These are phyloP conservation scores for Onychomys leucogaster DNA, from an alignment of 2,797 vertebrate species.

Conservation along the genomic window DNA sequence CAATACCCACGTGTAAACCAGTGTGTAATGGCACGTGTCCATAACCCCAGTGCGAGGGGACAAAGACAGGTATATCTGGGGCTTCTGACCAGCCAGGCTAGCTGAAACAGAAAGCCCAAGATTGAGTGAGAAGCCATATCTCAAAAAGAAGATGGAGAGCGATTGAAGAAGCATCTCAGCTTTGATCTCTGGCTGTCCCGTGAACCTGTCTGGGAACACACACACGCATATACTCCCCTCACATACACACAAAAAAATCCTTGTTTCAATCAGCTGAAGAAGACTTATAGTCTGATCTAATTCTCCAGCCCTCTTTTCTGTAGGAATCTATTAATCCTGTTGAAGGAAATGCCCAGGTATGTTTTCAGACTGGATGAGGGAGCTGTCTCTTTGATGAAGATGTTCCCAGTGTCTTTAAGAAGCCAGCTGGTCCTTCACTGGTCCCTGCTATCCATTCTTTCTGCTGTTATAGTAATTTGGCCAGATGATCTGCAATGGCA, in stretches of 20 bases:
- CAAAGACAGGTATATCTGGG: background rate
- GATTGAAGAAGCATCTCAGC: background rate
- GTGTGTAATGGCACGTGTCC: background rate
- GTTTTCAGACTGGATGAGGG: background rate
- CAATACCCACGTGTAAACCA: background rate
- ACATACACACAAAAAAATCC: background rate
- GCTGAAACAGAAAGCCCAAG: background rate
- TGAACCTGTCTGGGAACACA: background rate
- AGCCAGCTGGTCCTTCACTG: background rate
- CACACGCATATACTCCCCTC: background rate
- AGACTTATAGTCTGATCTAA: background rate
- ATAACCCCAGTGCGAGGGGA: background rate
- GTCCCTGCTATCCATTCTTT: background rate
- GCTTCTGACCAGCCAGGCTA: background rate
- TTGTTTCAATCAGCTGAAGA: background rate
- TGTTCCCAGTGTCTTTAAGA: background rate
- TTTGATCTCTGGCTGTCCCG: no score
- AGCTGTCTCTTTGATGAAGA: background rate
- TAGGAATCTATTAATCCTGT: background rate
- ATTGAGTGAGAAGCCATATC: background rate
- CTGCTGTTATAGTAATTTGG: background rate
- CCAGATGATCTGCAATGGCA: background rate
- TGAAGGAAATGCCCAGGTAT: conserved; percentile 1
- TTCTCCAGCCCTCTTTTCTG: background rate
- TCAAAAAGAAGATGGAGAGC: background rate